Base-by-base conservation (phyloP, 1,140 invertebrate species). In the Cydia amplana region DNA sequence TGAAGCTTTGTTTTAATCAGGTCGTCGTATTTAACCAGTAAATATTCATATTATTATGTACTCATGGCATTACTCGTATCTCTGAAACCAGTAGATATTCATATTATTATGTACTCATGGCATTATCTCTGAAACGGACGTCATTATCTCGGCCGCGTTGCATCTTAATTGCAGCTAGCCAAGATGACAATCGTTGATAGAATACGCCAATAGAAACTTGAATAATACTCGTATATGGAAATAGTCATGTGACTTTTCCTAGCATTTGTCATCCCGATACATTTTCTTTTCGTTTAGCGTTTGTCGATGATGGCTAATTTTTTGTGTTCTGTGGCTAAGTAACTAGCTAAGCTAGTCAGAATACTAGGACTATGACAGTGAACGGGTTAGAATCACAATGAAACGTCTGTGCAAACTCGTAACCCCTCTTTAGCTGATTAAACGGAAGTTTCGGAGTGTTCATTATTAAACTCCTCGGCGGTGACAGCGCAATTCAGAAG, bases 401-500 rank as follows among this genome's bases (percentile, higher is more conserved):
- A 40, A 40, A 40, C 9, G 14, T 49, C 46, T 5, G 14, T 3
- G 4, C 2, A 14, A 49, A 49, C 46, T 49, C 2, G 3, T 49
- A 49, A 49, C 16, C 46, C 46, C 16, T 16, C 16, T 49, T 49
- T 49, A 49, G 46, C 14, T 16, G 12, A 49, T 49, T 49, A 16
- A 49, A 49, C 14, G 46, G 46, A 49, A 16, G 14, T 49, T 49
- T 16, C 12, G 3, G 46, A 49, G 46, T 20, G 16, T 43, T 43
- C 23, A 72, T 72, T 72, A 72, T 49, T 40, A 72, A 72, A 49
- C 70, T 72, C 7, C 28, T 40, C n/a, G 16, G 70, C 70, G 70
- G 32, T 65, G 75, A 63, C 46, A 32, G 70, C 25, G 43, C 28
- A 74, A 67, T 51, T 67, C 23, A 60, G 55, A 28, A 4, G 28